These are phyloP conservation scores for Denticeps clupeoides DNA, from an alignment of 2,797 vertebrate species.

Conservation along the genomic window DNA sequence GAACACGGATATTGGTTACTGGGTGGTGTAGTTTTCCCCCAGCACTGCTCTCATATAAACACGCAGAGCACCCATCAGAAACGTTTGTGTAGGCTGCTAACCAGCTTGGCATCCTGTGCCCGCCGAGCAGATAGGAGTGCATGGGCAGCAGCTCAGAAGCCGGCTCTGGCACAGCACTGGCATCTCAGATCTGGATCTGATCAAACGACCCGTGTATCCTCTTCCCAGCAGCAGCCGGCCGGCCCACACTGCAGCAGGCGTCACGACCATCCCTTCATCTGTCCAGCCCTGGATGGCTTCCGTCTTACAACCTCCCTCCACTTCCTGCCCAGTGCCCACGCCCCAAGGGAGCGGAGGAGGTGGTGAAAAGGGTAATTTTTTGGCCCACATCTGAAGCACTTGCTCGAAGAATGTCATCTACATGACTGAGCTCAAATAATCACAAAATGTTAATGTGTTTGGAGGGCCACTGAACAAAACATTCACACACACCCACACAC, in stretches of 20 bases:
- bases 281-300: slow-evolving; percentile 7
- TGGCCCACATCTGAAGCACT: slow-evolving; percentile 38
- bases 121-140: too few species aligned
- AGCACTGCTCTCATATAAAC: too few species aligned
- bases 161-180: slow-evolving; percentile 31
- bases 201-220: slow-evolving; percentile 28
- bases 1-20: too few species aligned
- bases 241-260: neutral
- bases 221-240: neutral
- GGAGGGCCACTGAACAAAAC: slow-evolving; percentile 19
- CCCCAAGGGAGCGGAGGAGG: too few species aligned
- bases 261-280: slow-evolving; percentile 9
- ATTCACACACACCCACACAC: too few species aligned
- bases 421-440: slow-evolving; percentile 39
- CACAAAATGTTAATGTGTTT: slow-evolving; percentile 34
- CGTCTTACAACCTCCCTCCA: too few species aligned
- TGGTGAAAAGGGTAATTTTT: too few species aligned
- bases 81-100: slow-evolving; percentile 26
- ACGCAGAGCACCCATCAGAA: slow-evolving; percentile 11
- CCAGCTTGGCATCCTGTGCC: slow-evolving; percentile 34
- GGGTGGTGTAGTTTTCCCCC: too few species aligned
- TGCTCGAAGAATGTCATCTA: slow-evolving; percentile 38
- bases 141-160: too few species aligned
- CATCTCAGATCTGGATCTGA: slow-evolving; percentile 27
- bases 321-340: too few species aligned